These are phyloP conservation scores for Empidonax alnorum DNA, from an alignment of 2,113 vertebrate species.

Conservation along the genomic window DNA sequence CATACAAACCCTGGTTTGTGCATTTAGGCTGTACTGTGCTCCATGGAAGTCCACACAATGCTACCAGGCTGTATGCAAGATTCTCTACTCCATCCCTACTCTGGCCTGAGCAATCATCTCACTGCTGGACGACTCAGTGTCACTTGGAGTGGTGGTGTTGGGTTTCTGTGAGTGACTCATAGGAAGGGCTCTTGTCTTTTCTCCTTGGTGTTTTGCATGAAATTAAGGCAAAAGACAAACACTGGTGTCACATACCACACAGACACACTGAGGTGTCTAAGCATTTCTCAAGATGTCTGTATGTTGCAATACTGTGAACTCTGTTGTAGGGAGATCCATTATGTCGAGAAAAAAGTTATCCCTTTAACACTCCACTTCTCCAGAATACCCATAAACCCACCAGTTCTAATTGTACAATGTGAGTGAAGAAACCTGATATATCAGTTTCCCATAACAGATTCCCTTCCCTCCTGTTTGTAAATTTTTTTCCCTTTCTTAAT, in stretches of 20 bases:
- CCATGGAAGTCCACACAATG: not conserved
- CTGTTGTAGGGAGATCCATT: not conserved
- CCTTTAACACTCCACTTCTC: not conserved
- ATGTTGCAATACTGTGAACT: not conserved
- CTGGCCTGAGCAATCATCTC: not conserved
- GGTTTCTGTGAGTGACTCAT: not conserved
- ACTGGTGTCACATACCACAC: not conserved
- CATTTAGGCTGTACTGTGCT: not conserved
- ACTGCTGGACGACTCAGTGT: not conserved
- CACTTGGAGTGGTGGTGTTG: not conserved
- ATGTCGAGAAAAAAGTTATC: not conserved
- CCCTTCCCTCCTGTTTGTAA: not conserved
- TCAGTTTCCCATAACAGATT: not conserved
- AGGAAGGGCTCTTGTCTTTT: not conserved
- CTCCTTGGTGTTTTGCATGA: not conserved
- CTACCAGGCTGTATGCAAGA: accelerated
- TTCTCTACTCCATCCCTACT: not conserved
- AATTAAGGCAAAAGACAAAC: not conserved
- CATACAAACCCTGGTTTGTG: not conserved
- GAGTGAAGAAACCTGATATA: not conserved
- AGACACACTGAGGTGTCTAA: not conserved
- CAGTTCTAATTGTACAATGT: not conserved
- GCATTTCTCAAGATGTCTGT: not conserved
- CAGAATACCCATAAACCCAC: not conserved
- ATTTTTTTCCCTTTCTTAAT: not conserved